These are phyloP conservation scores for Cariama cristata DNA, from an alignment of 2,113 vertebrate species.

Conservation along the genomic window DNA sequence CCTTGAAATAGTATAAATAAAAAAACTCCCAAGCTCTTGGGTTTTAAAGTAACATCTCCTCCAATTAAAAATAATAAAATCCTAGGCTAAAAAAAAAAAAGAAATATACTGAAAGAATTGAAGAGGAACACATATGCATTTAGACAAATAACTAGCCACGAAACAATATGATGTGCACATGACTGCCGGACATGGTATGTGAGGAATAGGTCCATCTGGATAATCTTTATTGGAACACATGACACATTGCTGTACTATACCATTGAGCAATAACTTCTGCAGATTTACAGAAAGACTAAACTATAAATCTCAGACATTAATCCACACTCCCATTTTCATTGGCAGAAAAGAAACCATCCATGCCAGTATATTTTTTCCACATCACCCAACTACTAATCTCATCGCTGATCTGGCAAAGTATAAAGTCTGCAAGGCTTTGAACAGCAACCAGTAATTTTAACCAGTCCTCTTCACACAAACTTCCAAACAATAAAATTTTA, in stretches of 20 bases:
- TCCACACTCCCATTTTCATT: constrained; percentile 4
- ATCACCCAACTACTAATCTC: constrained; percentile 19
- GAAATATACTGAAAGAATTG: not conserved
- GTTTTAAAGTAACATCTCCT: not conserved
- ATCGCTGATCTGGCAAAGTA: not conserved
- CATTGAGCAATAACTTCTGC: constrained; percentile 36
- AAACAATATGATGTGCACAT: not conserved
- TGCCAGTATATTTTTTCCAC: constrained; percentile 45
- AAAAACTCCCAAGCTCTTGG: not conserved
- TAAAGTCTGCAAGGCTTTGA: not conserved
- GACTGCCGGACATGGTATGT: not conserved
- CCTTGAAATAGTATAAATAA: not conserved
- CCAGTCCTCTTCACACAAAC: not conserved
- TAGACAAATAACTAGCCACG: not conserved
- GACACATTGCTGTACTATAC: not conserved
- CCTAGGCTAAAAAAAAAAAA: not conserved
- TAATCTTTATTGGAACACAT: constrained; percentile 36
- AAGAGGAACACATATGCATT: not conserved
- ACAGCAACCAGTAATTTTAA: constrained; percentile 11
- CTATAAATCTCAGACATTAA: constrained; percentile 43
- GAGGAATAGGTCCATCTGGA: constrained; percentile 3
- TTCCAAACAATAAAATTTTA: constrained; percentile 38
- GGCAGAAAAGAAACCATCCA: not conserved
- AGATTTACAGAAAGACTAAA: constrained; percentile 36
- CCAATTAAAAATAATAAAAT: not conserved